Percentiles rank a stretch among this genome's conserved stretches.
phyloP scores from a whole-genome alignment of 2,888 invertebrate species.

The Andricus quercusramuli region DNA sequence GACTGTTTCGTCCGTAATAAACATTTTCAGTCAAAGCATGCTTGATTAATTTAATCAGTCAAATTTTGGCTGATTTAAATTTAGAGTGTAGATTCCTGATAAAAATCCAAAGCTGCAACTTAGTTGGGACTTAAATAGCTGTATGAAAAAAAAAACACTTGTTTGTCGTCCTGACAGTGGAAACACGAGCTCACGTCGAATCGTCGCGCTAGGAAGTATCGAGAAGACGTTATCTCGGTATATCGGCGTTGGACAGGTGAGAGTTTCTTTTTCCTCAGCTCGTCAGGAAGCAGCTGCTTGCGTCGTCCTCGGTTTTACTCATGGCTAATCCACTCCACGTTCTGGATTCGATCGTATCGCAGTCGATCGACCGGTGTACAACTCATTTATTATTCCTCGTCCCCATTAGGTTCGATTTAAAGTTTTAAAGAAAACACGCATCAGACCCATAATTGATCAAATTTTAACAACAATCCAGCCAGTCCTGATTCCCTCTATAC shows the following conservation, averaged over 20 bases:
- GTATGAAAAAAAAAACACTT: slow-evolving; percentile 13
- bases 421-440: slow-evolving; percentile 41
- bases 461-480: neutral
- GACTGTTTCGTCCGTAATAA: too few relatives aligned
- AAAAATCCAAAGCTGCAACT: slow-evolving; percentile 23
- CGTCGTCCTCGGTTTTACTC: slow-evolving; percentile 61
- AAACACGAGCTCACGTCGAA: slow-evolving; percentile 48
- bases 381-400: slow-evolving; percentile 58
- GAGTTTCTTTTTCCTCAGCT: slow-evolving; percentile 64
- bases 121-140: neutral
- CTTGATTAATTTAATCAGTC: too few relatives aligned
- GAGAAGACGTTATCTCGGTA: slow-evolving; percentile 67
- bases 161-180: slow-evolving; percentile 23
- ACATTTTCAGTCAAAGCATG: too few relatives aligned
- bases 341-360: slow-evolving; percentile 60
- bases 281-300: slow-evolving; percentile 65
- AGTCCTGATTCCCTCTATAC: neutral
- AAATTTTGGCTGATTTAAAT: neutral
- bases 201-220: slow-evolving; percentile 59
- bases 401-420: slow-evolving; percentile 54
- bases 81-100: neutral
- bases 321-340: slow-evolving; percentile 61
- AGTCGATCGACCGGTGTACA: slow-evolving; percentile 57
- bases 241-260: slow-evolving; percentile 67
- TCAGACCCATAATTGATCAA: slow-evolving; percentile 8